A percentile compares a stretch with the other conserved stretches of the same genome.
phyloP scores from a whole-genome alignment of 2,888 invertebrate species.

The Drosophila buzzatii region DNA sequence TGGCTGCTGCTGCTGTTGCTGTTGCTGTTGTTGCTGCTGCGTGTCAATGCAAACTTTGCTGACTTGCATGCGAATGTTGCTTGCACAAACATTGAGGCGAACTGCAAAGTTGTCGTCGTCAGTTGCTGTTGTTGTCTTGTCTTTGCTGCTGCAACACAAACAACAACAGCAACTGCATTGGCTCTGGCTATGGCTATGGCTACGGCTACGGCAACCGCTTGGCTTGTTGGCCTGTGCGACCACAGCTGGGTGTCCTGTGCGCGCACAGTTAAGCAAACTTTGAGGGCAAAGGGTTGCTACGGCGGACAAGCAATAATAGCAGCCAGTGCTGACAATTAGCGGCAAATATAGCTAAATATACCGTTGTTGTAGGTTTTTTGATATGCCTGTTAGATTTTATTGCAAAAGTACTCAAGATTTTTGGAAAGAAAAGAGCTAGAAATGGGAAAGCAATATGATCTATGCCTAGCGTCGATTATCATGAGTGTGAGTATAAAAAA shows the following conservation, averaged over 20 bases:
- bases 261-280: conserved; percentile 77
- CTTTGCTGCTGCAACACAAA: conserved; percentile 71
- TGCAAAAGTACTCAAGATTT: neutral
- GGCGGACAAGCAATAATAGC: conserved; percentile 32
- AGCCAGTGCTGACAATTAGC: conserved; percentile 23
- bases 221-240: conserved; percentile 76
- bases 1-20: conserved; percentile 8
- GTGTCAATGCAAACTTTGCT: conserved; percentile 84
- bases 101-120: conserved; percentile 78
- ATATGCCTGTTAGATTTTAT: neutral
- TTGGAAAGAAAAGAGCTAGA: neutral
- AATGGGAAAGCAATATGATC: neutral
- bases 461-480: neutral
- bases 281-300: conserved; percentile 56
- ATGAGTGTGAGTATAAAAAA: neutral
- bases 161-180: conserved; percentile 49
- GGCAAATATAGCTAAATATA: conserved; percentile 11
- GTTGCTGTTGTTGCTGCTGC: conserved; percentile 69
- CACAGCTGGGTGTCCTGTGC: conserved; percentile 78
- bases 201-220: conserved; percentile 49
- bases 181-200: conserved; percentile 1
- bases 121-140: conserved; percentile 59
- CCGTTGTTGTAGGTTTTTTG: neutral
- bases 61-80: conserved; percentile 83
- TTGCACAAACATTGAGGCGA: conserved; percentile 83